phyloP scores from a whole-genome alignment of 1,140 invertebrate species.

The Penaeus chinensis region DNA sequence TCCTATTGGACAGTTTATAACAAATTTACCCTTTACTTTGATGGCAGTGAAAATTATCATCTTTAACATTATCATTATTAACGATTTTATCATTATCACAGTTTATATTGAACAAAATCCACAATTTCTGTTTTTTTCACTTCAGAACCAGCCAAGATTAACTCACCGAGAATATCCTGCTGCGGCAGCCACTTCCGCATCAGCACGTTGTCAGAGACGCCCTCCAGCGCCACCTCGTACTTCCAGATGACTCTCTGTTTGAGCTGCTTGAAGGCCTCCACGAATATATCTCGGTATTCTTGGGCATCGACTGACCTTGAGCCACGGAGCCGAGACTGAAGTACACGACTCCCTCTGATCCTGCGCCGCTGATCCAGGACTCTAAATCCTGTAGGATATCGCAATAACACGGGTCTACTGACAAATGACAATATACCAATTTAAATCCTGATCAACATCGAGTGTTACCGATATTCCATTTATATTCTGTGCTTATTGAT shows the following conservation, averaged over 20 bases:
- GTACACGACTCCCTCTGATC: slow-evolving; percentile 37
- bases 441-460: too few species aligned
- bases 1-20: too few species aligned
- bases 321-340: slow-evolving; percentile 39
- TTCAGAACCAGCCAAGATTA: too few species aligned
- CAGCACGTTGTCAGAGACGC: slow-evolving; percentile 48
- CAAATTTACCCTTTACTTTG: too few species aligned
- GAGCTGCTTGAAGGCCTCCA: slow-evolving; percentile 50
- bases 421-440: too few species aligned
- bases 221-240: slow-evolving; percentile 48
- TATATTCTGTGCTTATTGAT: not conserved
- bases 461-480: too few species aligned
- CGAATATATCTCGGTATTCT: slow-evolving; percentile 24
- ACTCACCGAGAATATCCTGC: slow-evolving; percentile 50
- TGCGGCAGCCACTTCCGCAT: slow-evolving; percentile 48
- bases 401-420: too few species aligned
- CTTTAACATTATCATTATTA: too few species aligned
- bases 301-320: slow-evolving; percentile 19
- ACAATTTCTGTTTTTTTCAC: too few species aligned
- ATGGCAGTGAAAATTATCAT: too few species aligned
- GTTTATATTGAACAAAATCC: too few species aligned
- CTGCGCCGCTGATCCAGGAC: slow-evolving; percentile 45
- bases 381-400: slow-evolving; percentile 22
- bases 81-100: too few species aligned
- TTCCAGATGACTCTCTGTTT: slow-evolving; percentile 61